Base-by-base conservation (phyloP, 2,797 vertebrate species). In the Scarus forsteni region DNA sequence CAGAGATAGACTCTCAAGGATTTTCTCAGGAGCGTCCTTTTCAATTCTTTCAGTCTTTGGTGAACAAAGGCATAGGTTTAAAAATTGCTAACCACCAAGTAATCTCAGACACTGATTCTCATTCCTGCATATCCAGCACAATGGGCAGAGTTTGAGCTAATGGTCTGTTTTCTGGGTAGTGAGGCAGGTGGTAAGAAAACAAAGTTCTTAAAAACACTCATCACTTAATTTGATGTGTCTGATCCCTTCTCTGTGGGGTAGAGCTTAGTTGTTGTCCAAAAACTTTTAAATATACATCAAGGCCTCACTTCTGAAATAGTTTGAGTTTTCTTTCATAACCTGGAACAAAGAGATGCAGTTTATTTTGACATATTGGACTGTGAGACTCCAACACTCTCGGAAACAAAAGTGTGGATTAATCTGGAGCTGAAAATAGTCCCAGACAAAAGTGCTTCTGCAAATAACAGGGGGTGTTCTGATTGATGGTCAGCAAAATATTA, bases 101-200 rank as follows among this genome's bases (percentile, higher is more conserved):
- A 35, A 19, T 68, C 55, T 59, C 18, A 15, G 36, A 12, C 16
- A 35, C 35, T 35, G 51, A 43, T 70, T 48, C 52, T n/a, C 34
- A 45, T 19, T 3, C 27, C 3, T 19, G 11, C 54, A 56, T 7
- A 55, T 15, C 10, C 35, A 48, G 52, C 52, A 56, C 40, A 56
- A 35, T 36, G 27, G 11, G 8, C 10, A 35, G 6, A 27, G 18
- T 52, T 14, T 39, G 38, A 18, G 5, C 19, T 45, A 18, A 53
- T 44, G 15, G 11, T 54, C n/a, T 51, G 19, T 51, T 51, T 35
- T 45, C 8, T 8, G 12, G 50, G 19, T 34, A 51, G 50, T 34
- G 58, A 9, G 10, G 58, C 34, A 60, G 36, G 36, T 55, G 53
- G 53, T 55, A 40, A 36, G 14, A 40, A 55, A 39, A 16, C 35